Base-by-base conservation (phyloP, 2,797 vertebrate species). In the Tiaroga cobitis region DNA sequence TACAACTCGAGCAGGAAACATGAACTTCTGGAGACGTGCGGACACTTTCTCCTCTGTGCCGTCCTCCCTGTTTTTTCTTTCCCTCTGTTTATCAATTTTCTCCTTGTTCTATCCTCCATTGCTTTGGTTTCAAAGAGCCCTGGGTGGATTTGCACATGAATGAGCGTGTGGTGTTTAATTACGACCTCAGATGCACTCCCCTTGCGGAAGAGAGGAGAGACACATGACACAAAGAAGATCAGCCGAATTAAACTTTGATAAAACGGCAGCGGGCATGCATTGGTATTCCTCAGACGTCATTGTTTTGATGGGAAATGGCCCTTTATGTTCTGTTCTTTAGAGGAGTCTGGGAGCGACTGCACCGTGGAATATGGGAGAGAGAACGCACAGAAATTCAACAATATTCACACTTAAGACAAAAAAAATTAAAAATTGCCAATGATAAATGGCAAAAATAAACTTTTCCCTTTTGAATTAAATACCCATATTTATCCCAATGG, bases 121-220 rank as follows among this genome's bases (percentile, higher is more conserved):
- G 5, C 63, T 78, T 78, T 21, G 8, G 49, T 70, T 77, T 78
- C 49, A 77, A 56, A 78, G 82, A 84, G 82, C 82, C 51, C 74
- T 59, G 74, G 73, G 82, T 67, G 73, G 46, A 68, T 83, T 83
- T 83, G 61, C 82, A 83, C 82, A 54, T 74, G 43, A 85, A 59
- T 43, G 80, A 82, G 68, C 24, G 8, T 41, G 73, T 37, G 39
- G 78, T 84, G 81, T 84, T 83, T 88, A 88, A 86, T 86, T 83
- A 86, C 69, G 34, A 84, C 26, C 72, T 61, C 34, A 81, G 56
- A 88, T 74, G 65, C 61, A 69, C 79, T 83, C 65, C 54, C 81
- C 80, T 80, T 5, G 37, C 41, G 34, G 83, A 72, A 21, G 37
- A 77, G 74, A 85, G 43, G 76, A 83, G 54, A 80, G 73, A 80